Base-by-base conservation (phyloP, 2,888 invertebrate genomes). In the Xestobium rufovillosum region DNA sequence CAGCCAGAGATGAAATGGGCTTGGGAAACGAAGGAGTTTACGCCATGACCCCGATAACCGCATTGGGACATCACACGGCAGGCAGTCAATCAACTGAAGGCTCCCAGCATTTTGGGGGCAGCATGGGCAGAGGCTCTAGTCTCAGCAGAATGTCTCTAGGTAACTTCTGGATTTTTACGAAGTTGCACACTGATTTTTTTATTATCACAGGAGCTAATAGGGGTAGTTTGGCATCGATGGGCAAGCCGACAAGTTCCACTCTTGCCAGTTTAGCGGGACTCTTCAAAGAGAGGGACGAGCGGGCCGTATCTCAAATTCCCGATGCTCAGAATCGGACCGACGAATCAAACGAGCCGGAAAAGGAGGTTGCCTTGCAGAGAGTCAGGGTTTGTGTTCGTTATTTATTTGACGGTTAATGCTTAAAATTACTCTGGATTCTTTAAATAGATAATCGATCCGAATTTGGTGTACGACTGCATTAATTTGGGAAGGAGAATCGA, bases 401-500 rank as follows among this genome's bases (percentile, higher is more conserved):
- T n/a, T n/a, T n/a, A n/a, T n/a, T n/a, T n/a, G n/a, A n/a, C n/a
- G n/a, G n/a, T n/a, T n/a, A n/a, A n/a, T n/a, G n/a, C n/a, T n/a
- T n/a, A n/a, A n/a, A n/a, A n/a, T n/a, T n/a, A n/a, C n/a, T n/a
- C n/a, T n/a, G n/a, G n/a, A n/a, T n/a, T 43, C 41, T 37, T 41
- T 41, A 56, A 54, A 8, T 49, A 74, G 71, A 75, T 78, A 47
- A 63, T 72, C 46, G 78, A 79, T 60, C 75, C 78, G 8, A 75
- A 74, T 61, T 71, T 78, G 54, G 89, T 94, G 28, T 94, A 88
- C 56, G 91, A 94, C 59, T 88, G 87, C 44, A 83, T 95, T 38
- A 95, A 95, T 63, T 68, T 91, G 47, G 90, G 90, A 4, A 70
- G 91, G 42, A 70, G 90, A 44, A 90, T 92, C 41, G 94, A 94